phyloP scores from a whole-genome alignment of 2,113 vertebrate species.

The Platichthys flesus region DNA sequence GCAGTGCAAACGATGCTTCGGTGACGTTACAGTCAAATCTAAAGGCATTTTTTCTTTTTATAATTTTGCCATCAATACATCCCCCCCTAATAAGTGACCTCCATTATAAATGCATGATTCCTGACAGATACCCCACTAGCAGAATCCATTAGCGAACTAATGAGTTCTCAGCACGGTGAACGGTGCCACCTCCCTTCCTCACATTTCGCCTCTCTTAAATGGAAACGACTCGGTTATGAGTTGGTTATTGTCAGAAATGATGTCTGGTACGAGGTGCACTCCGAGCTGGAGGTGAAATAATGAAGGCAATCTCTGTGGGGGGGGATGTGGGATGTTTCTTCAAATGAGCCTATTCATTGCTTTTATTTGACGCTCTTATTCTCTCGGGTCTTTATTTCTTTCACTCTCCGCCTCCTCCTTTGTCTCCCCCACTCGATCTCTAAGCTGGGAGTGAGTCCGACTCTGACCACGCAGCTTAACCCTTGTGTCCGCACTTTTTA shows the following conservation, averaged over 20 bases:
- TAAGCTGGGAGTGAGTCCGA: not conserved
- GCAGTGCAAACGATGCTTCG: slow-evolving; percentile 50
- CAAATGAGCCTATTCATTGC: slow-evolving; percentile 61
- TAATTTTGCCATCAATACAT: slow-evolving; percentile 51
- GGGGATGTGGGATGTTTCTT: slow-evolving; percentile 32
- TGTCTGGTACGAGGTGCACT: slow-evolving; percentile 55
- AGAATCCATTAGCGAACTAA: slow-evolving; percentile 77
- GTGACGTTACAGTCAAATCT: slow-evolving; percentile 51
- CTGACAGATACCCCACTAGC: slow-evolving; percentile 70
- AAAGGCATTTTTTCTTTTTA: slow-evolving; percentile 21
- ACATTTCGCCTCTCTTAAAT: slow-evolving; percentile 24
- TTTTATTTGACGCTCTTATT: slow-evolving; percentile 49
- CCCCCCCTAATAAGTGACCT: slow-evolving; percentile 55
- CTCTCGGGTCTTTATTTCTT: slow-evolving; percentile 14
- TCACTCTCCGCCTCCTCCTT: slow-evolving; percentile 3
- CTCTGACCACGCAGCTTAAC: slow-evolving; percentile 19
- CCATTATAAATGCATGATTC: slow-evolving; percentile 70
- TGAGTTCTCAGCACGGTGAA: slow-evolving; percentile 32
- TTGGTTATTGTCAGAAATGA: slow-evolving; percentile 65
- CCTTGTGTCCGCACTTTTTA: slow-evolving; percentile 1
- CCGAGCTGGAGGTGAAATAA: slow-evolving; percentile 64
- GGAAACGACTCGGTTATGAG: slow-evolving; percentile 53
- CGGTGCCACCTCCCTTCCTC: slow-evolving; percentile 6
- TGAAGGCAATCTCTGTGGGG: slow-evolving; percentile 44
- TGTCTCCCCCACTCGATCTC: slow-evolving; percentile 8